These are phyloP conservation scores for Brachystomella parvula DNA, from an alignment of 1,140 invertebrate genomes.

Conservation along the genomic window DNA sequence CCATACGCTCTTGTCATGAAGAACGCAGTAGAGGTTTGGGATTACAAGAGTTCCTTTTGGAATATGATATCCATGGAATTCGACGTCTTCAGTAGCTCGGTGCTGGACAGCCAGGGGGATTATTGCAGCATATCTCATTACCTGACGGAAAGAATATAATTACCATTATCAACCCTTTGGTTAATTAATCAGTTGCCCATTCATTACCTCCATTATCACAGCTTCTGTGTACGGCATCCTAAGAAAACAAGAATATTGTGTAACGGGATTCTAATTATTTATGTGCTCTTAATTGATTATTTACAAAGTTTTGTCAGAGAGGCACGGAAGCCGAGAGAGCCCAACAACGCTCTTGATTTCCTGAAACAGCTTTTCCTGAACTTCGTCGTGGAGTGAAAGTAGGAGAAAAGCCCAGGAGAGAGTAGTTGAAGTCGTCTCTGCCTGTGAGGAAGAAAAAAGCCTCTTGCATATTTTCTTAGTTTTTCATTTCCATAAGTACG, in stretches of 20 bases:
- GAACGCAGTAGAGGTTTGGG: conserved; percentile 40
- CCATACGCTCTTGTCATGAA: conserved; percentile 41
- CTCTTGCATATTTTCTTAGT: background rate
- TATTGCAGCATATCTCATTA: conserved; percentile 22
- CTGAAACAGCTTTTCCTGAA: conserved; percentile 57
- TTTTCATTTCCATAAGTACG: background rate
- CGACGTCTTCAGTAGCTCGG: conserved; percentile 15
- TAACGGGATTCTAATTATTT: too few relatives aligned
- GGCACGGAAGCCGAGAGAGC: conserved; percentile 41
- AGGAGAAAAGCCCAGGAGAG: conserved; percentile 61
- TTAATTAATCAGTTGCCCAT: too few relatives aligned
- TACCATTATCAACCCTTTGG: too few relatives aligned
- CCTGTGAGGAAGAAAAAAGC: background rate
- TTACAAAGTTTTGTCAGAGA: conserved; percentile 45
- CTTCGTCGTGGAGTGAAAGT: conserved; percentile 54
- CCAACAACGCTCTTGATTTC: conserved; percentile 56
- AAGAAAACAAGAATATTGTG: background rate
- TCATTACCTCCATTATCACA: conserved; percentile 34
- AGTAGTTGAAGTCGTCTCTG: conserved; percentile 59
- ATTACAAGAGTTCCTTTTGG: conserved; percentile 42
- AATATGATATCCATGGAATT: conserved; percentile 37
- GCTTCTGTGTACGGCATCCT: conserved; percentile 40
- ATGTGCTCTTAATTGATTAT: background rate
- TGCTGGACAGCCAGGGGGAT: conserved; percentile 27
- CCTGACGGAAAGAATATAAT: too few relatives aligned